Percentiles rank a stretch among this genome's conserved stretches.
Conservation (phyloP, 2,888 invertebrate genomes). For the Conus canariensis region DNA sequence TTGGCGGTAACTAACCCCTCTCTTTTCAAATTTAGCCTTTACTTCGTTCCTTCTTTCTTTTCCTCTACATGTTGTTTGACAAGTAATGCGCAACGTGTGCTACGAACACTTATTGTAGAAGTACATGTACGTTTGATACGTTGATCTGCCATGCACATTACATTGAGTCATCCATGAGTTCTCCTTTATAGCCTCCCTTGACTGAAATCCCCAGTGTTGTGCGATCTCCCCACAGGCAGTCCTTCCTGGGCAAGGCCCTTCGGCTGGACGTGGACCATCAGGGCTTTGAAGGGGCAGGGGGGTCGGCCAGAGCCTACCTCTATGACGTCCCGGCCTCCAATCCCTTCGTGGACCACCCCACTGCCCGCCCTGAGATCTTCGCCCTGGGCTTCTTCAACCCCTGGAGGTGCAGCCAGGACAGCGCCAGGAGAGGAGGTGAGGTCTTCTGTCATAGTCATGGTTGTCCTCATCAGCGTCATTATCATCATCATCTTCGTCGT, state of each 20-base stretch:
- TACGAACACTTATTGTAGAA: too few species aligned
- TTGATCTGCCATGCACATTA: too few species aligned
- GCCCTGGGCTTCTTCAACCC: conserved; percentile 73
- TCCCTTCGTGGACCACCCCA: conserved; percentile 53
- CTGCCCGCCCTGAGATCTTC: conserved; percentile 67
- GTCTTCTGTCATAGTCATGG: background rate
- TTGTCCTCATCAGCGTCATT: too few species aligned
- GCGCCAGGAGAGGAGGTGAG: conserved; percentile 42
- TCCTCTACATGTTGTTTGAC: background rate
- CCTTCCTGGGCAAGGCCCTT: conserved; percentile 65
- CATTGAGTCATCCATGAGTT: too few species aligned
- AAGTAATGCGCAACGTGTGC: too few species aligned
- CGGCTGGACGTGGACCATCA: conserved; percentile 59
- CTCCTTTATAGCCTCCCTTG: too few species aligned
- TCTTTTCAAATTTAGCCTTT: too few species aligned
- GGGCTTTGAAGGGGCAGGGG: conserved; percentile 40
- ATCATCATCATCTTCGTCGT: too few species aligned
- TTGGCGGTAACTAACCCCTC: too few species aligned
- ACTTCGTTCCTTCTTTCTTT: background rate
- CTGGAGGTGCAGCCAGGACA: conserved; percentile 74
- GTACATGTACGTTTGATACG: too few species aligned
- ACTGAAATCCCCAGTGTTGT: too few species aligned
- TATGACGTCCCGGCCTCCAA: conserved; percentile 72
- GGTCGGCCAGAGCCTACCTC: conserved; percentile 37
- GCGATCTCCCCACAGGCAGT: conserved; percentile 45